Percentiles rank a stretch among this genome's conserved stretches.
Evolutionary conservation across 2,888 invertebrate genomes (phyloP).

Genomic region (Onchidella celtica): DNA sequence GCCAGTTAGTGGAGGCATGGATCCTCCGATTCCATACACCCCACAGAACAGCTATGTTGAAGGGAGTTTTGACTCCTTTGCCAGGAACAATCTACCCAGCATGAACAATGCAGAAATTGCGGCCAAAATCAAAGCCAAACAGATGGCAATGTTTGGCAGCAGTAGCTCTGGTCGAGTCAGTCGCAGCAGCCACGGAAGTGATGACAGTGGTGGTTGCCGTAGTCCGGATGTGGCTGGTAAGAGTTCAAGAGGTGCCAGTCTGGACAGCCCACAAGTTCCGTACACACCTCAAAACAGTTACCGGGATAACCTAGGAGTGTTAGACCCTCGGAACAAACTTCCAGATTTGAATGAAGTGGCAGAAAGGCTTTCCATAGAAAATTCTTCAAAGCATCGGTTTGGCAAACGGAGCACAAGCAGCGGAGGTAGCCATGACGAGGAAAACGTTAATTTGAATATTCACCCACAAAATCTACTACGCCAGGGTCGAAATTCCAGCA

Average conservation of each 20-base stretch:
- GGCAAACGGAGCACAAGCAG: constrained; percentile 13
- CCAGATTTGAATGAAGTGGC: constrained; percentile 53
- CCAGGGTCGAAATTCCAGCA: constrained; percentile 34
- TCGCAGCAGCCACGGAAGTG: constrained; percentile 32
- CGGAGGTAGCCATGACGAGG: constrained; percentile 37
- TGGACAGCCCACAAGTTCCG: constrained; percentile 62
- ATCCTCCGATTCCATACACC: constrained; percentile 75
- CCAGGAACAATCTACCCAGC: constrained; percentile 51
- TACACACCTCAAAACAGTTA: constrained; percentile 80
- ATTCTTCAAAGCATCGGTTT: constrained; percentile 21
- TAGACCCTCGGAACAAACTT: constrained; percentile 19
- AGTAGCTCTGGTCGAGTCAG: constrained; percentile 34
- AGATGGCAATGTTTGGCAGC: constrained; percentile 51
- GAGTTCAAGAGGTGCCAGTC: constrained; percentile 27
- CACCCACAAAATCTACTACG: neutral
- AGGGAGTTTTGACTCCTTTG: constrained; percentile 50
- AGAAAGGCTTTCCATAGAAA: constrained; percentile 45
- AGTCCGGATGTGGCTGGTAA: constrained; percentile 26
- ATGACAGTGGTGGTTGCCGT: constrained; percentile 34
- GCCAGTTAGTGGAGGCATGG: neutral
- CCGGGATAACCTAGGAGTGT: constrained; percentile 63
- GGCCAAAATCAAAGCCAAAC: constrained; percentile 54
- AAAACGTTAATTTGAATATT: constrained; percentile 8
- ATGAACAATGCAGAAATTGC: constrained; percentile 57
- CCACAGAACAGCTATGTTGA: constrained; percentile 80